Evolutionary conservation across 2,113 vertebrate species (phyloP), one percentile per base, ranked within the genome.

Genomic region (Takifugu bimaculatus): DNA sequence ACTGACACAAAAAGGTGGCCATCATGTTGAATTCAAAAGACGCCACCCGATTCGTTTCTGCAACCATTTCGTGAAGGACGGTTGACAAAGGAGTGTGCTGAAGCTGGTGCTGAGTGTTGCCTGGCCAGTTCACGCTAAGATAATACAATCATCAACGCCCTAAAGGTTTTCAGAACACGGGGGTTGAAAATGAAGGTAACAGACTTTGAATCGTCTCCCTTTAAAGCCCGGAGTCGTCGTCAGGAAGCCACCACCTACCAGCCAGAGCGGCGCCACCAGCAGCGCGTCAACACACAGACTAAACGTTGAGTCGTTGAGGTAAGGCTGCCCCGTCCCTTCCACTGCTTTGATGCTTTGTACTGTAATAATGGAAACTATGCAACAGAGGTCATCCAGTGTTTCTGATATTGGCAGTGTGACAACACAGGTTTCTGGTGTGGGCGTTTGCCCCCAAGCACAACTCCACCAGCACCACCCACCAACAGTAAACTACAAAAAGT

Each of bases 41-140:
- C 26, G 29, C 13, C 14, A 2, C 4, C 6, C 0, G 6, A 51
- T 67, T 25, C 1, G 28, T 26, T 51, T 59, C n/a, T 42, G 35
- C 20, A 67, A 52, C 29, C 27, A 27, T 43, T 39, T 39, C 35
- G 2, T 39, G 1, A 39, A 39, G 35, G 35, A 39, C 9, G 35
- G 35, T 1, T 9, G 5, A 39, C 35, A 39, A 39, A 39, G 9
- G 4, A 25, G 50, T 39, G 26, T 45, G 49, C 1, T 10, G 1
- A 39, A 32, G 29, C 13, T 13, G 20, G 71, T 72, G 20, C 54
- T 54, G 70, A 82, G 57, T 62, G 67, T 58, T 54, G 65, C 73
- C 63, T 54, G 44, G 62, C 55, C 12, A 10, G 44, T 52, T 57
- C 53, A 13, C 54, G 53, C 61, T 56, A 71, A 81, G 75, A 68